Percentiles rank a stretch among this genome's conserved stretches.
phyloP scores from a whole-genome alignment of 2,113 vertebrate genomes.

The Agapornis roseicollis region DNA sequence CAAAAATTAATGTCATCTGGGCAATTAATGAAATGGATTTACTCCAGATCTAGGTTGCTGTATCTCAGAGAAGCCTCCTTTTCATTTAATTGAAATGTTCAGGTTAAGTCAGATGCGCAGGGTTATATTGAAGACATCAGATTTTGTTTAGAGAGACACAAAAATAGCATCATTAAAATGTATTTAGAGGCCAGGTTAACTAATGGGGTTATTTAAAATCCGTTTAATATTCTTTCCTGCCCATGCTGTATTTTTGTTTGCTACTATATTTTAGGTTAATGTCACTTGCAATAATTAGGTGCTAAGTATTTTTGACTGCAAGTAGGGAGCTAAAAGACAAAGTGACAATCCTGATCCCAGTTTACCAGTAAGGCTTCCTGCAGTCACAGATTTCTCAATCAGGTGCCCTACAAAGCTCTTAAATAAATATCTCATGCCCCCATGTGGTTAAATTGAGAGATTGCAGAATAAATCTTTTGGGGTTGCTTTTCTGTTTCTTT shows the following conservation, averaged over 20 bases:
- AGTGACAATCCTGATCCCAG: not conserved
- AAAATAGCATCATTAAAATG: not conserved
- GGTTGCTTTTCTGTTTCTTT: not conserved
- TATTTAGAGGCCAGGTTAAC: not conserved
- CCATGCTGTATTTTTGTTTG: not conserved
- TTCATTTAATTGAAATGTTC: not conserved
- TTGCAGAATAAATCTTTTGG: not conserved
- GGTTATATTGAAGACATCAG: not conserved
- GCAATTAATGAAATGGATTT: slow-evolving; percentile 51
- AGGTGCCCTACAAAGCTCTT: not conserved
- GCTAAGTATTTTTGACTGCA: not conserved
- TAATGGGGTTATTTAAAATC: not conserved
- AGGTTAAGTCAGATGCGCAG: not conserved
- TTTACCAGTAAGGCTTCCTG: not conserved
- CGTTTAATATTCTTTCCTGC: not conserved
- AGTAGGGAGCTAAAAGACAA: not conserved
- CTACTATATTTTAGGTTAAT: not conserved
- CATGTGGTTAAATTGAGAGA: slow-evolving; percentile 60
- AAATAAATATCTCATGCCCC: slow-evolving; percentile 70
- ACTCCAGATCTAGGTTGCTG: not conserved
- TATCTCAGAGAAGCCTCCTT: not conserved
- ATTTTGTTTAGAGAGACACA: not conserved
- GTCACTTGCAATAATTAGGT: not conserved
- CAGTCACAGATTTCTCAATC: not conserved
- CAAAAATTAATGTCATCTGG: slow-evolving; percentile 13